A percentile compares a stretch with the other conserved stretches of the same genome.
Evolutionary conservation across 2,113 vertebrate species (phyloP).

Genomic region (Dissostichus mawsoni): DNA sequence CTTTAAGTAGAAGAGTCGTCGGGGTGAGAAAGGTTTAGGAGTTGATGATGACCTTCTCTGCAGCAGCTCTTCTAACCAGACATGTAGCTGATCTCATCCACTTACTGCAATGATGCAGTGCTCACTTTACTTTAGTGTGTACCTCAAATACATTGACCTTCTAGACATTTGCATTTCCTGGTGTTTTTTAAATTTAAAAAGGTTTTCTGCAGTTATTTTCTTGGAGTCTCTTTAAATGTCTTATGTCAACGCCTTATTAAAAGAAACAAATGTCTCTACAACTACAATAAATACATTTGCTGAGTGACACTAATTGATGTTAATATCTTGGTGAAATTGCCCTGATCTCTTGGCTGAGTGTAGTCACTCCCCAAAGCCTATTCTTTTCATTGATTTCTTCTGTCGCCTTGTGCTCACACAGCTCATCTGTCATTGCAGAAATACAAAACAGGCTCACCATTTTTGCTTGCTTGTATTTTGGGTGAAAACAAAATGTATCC

Average conservation of each 20-base stretch:
- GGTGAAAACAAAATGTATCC: not conserved
- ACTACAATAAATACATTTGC: not conserved
- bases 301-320: not conserved
- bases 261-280: no score
- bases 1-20: not conserved
- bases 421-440: not conserved
- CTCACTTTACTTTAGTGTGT: not conserved
- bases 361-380: no score
- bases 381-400: not conserved
- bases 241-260: no score
- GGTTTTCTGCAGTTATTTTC: not conserved
- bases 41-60: not conserved
- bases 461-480: not conserved
- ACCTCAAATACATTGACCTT: not conserved
- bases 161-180: not conserved
- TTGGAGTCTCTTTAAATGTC: no score
- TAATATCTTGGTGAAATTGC: not conserved
- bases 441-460: not conserved
- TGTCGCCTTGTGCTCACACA: not conserved
- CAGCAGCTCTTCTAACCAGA: conserved; percentile 26
- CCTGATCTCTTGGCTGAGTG: not conserved
- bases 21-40: conserved; percentile 6
- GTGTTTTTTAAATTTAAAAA: not conserved
- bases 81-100: conserved; percentile 24
- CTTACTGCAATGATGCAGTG: conserved; percentile 15